Conservation (phyloP, 2,113 vertebrate genomes). For the Arothron firmamentum region DNA sequence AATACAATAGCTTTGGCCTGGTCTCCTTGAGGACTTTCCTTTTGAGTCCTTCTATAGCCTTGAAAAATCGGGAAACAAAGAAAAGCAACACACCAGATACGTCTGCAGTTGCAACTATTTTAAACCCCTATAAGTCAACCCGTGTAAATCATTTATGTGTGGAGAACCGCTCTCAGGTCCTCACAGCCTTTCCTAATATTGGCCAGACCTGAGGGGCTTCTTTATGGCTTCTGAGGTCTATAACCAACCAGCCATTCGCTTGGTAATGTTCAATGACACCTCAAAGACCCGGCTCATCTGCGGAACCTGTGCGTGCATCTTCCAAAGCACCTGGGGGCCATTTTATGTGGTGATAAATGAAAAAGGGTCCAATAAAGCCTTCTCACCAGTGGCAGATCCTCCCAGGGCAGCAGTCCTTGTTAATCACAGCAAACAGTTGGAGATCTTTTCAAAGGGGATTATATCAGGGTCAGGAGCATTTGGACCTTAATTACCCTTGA, state of each 20-base stretch:
- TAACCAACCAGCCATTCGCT: constrained; percentile 48
- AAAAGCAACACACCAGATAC: too few relatives aligned
- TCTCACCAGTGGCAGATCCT: constrained; percentile 57
- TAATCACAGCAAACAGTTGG: constrained; percentile 80
- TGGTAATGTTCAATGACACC: constrained; percentile 49
- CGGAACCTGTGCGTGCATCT: constrained; percentile 47
- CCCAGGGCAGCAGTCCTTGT: constrained; percentile 57
- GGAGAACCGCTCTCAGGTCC: constrained; percentile 3
- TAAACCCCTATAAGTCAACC: too few relatives aligned
- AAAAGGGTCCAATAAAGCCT: constrained; percentile 67
- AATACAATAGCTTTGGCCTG: too few relatives aligned
- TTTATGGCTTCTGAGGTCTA: constrained; percentile 52
- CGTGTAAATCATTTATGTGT: too few relatives aligned
- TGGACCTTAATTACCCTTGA: constrained; percentile 81
- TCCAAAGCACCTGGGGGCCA: constrained; percentile 55
- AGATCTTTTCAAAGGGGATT: constrained; percentile 80
- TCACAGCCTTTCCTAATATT: constrained; percentile 19
- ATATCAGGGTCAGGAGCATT: constrained; percentile 80
- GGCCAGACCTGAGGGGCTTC: constrained; percentile 24
- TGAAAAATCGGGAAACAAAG: too few relatives aligned
- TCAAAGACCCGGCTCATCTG: constrained; percentile 59
- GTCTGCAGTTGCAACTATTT: too few relatives aligned
- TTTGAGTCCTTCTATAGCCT: not conserved
- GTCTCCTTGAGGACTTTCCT: not conserved
- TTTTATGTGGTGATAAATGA: constrained; percentile 71